These are phyloP conservation scores for Parotocinclus haroldoi DNA, from an alignment of 2,797 vertebrate genomes.

Conservation along the genomic window DNA sequence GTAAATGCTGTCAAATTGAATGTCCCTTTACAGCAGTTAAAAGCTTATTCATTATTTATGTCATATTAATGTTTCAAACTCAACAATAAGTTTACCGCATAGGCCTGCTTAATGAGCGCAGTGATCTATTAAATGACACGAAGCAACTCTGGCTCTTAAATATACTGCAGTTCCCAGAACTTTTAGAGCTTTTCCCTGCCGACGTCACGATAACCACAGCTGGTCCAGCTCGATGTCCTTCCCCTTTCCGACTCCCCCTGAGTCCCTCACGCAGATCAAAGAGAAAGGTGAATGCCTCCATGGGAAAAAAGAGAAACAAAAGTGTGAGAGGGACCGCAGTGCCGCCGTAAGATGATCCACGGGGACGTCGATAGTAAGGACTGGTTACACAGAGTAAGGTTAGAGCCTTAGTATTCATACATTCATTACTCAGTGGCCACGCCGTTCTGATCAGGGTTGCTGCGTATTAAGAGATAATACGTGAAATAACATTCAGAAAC, in stretches of 20 bases:
- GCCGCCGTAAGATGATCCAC: neutral
- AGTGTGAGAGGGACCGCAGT: conserved; percentile 3
- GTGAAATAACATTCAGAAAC: too few species aligned
- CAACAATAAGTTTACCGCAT: conserved; percentile 13
- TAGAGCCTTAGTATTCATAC: too few species aligned
- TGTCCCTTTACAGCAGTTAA: conserved; percentile 30
- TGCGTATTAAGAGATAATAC: too few species aligned
- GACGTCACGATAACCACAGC: neutral
- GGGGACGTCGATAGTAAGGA: too few species aligned
- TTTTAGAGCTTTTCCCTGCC: conserved; percentile 2
- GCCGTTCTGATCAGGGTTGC: too few species aligned
- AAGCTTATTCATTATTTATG: conserved; percentile 24
- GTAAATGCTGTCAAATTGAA: conserved; percentile 37
- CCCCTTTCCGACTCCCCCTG: too few species aligned
- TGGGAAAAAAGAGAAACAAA: neutral
- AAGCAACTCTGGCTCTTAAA: neutral
- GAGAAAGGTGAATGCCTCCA: neutral
- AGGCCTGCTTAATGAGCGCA: conserved; percentile 19
- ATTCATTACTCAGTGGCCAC: too few species aligned
- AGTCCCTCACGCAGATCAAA: neutral
- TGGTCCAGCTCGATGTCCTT: neutral
- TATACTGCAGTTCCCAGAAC: neutral
- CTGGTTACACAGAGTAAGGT: too few species aligned
- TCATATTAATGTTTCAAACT: conserved; percentile 31
- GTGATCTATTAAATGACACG: conserved; percentile 13